phyloP scores from a whole-genome alignment of 2,888 invertebrate species.

The Mythimna lalbum region DNA sequence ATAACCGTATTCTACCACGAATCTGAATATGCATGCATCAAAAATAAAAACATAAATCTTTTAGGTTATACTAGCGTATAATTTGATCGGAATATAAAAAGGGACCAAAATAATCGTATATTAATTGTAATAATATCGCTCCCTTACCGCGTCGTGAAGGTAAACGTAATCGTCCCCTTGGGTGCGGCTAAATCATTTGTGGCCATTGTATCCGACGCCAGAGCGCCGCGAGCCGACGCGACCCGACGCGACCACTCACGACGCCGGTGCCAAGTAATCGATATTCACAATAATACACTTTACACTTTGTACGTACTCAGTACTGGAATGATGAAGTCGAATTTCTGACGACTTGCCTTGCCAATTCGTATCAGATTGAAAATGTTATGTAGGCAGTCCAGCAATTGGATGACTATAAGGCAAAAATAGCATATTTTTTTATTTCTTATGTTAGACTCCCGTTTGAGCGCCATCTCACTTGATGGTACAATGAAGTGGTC shows the following conservation, averaged over 20 bases:
- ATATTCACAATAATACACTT: slow-evolving; percentile 37
- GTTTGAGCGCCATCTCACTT: too few species aligned
- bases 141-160: slow-evolving; percentile 59
- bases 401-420: too few species aligned
- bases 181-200: slow-evolving; percentile 82
- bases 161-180: slow-evolving; percentile 76
- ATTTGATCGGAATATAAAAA: slow-evolving; percentile 1
- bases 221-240: not conserved
- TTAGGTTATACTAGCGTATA: too few species aligned
- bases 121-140: slow-evolving; percentile 20
- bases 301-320: not conserved
- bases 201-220: slow-evolving; percentile 57
- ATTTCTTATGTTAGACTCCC: too few species aligned
- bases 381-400: not conserved
- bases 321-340: not conserved
- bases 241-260: not conserved
- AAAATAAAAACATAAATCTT: too few species aligned
- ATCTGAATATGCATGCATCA: too few species aligned
- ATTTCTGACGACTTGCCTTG: not conserved
- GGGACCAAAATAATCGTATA: slow-evolving; percentile 7
- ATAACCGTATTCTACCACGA: too few species aligned
- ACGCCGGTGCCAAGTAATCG: slow-evolving; percentile 73
- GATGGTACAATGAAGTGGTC: too few species aligned
- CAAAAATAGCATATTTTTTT: too few species aligned
- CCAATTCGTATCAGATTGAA: not conserved